Evolutionary conservation across 2,888 invertebrate species (phyloP), one percentile per base, ranked within the genome.

Genomic region (Cataglyphis altisquamis): DNA sequence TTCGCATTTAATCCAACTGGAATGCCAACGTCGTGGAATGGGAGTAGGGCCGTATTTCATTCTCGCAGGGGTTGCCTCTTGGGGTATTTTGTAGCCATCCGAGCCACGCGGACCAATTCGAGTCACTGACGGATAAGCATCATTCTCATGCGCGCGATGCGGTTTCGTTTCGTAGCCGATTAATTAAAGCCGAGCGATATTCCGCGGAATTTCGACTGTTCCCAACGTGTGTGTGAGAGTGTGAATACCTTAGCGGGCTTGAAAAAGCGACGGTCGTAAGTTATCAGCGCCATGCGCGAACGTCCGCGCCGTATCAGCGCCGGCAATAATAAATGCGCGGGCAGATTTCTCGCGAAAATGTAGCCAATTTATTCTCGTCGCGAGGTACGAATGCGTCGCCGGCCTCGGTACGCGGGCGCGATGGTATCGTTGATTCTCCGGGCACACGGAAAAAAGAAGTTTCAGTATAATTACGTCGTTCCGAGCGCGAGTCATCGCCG

Each of bases 1-100:
- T 90, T 91, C 91, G 89, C 87, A 87, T 91, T 92, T 91, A 93
- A 92, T 93, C 91, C 90, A 62, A 85, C 86, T 81, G 85, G 90
- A 92, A 92, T 90, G 84, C 57, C 85, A 36, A 9, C 57, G 82
- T 64, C 86, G 83, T 81, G 60, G 87, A 83, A 70, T 68, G 85
- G 78, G 77, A 85, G 84, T 84, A 84, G 83, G 60, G 74, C 68
- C 60, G 63, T 48, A 73, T 80, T 81, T 67, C n/a, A 52, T 52
- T 52, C 57, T 64, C 41, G 72, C 41, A 82, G 84, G 84, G 84
- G 84, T 64, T 55, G 81, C 80, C 60, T 45, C 85, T 45, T 21
- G 57, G 84, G 80, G 82, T 84, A 89, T 90, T 64, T 90, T 84
- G 87, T 83, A 89, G 84, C 84, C 80, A 78, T 83, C 84, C 73